Base-by-base conservation (phyloP, 2,888 invertebrate genomes). In the Hirtodrosophila confusa region DNA sequence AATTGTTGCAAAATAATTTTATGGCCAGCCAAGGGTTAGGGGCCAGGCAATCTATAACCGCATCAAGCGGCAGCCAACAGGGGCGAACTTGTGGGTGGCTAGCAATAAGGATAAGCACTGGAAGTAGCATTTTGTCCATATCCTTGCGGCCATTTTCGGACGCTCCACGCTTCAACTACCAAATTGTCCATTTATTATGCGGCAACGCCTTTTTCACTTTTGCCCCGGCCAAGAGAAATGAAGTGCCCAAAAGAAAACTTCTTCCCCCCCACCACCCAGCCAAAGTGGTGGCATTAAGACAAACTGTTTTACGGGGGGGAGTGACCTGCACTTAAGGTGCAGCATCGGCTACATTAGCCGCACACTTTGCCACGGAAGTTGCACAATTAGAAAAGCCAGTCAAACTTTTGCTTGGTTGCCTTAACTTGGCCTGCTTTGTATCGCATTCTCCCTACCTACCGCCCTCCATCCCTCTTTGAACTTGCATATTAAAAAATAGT, bases 141-240 rank as follows among this genome's bases (percentile, higher is more conserved):
- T 82, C 88, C 88, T 80, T 87, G 68, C 49, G 82, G 78, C 75
- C 86, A 71, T 67, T 74, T 85, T 71, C 72, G 72, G 66, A 71
- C 66, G 65, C 70, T 76, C 78, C 70, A 85, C 88, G 86, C 86
- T 82, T 82, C 86, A 86, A 69, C 89, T 80, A 80, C 77, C 83
- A 87, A 87, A 87, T 87, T 89, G 89, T 89, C 85, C 89, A 88
- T 89, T 88, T 88, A 89, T 88, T 89, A 89, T 88, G 89, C 89
- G 85, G 87, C 79, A 88, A 88, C 87, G 87, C 89, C 89, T 89
- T 84, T 82, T 87, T 82, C 88, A 85, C 89, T 89, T 88, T 82
- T 74, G 73, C 69, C 78, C 75, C 36, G 69, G 61, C 51, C 65
- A 48, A 75, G 62, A 69, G 69, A 80, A 82, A 82, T 87, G 82